phyloP scores from a whole-genome alignment of 2,113 vertebrate species.

The Chaetodon auriga region DNA sequence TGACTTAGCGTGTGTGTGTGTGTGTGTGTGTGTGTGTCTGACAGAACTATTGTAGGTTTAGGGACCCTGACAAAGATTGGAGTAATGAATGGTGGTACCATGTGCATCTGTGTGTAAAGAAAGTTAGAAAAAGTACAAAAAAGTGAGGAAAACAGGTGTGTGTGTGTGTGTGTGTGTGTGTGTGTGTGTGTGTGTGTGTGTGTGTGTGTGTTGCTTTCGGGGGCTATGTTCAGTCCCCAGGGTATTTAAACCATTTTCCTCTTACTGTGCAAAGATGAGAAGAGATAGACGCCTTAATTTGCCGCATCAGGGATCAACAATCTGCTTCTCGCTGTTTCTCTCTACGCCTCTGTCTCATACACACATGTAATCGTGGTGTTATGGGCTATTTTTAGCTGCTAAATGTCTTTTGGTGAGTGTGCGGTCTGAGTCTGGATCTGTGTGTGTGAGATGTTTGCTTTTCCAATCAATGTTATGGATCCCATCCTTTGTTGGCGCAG shows the following conservation, averaged over 20 bases:
- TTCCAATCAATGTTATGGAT: conserved; percentile 74
- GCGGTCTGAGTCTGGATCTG: conserved; percentile 21
- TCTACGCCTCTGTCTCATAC: conserved; percentile 18
- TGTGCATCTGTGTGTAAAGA: conserved; percentile 23
- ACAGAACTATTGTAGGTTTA: conserved; percentile 24
- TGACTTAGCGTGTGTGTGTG: conserved; percentile 34
- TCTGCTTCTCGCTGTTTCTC: conserved; percentile 47
- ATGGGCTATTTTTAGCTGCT: conserved; percentile 58
- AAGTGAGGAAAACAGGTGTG: not conserved
- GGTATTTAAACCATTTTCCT: conserved; percentile 51
- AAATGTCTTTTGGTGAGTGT: conserved; percentile 50
- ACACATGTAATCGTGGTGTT: conserved; percentile 41
- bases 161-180: conserved; percentile 35
- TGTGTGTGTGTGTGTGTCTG: conserved; percentile 25
- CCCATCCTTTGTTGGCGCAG: conserved; percentile 64
- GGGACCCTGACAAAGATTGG: not conserved
- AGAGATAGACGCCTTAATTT: conserved; percentile 59
- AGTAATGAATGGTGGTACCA: conserved; percentile 1
- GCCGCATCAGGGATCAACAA: conserved; percentile 51
- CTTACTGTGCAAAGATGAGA: conserved; percentile 53
- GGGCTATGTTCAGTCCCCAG: conserved; percentile 25
- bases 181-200: conserved; percentile 26
- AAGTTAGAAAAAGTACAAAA: not conserved
- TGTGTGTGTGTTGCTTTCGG: conserved; percentile 25
- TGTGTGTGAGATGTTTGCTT: conserved; percentile 52